A percentile compares a stretch with the other conserved stretches of the same genome.
These are phyloP conservation scores for Nylanderia fulva DNA, from an alignment of 1,140 invertebrate genomes.

Conservation along the genomic window DNA sequence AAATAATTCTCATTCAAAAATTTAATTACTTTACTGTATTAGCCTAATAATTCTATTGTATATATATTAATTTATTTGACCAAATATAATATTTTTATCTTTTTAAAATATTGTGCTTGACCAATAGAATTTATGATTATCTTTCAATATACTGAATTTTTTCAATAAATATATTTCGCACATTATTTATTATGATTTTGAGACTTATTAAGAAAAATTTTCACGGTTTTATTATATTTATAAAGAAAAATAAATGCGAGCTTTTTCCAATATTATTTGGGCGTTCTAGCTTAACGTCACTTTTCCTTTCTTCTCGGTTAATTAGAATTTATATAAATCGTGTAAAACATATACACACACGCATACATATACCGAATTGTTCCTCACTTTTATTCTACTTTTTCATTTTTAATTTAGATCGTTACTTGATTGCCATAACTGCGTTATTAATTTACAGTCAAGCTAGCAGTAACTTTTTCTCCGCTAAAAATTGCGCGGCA, in stretches of 20 bases:
- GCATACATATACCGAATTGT: background rate
- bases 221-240: background rate
- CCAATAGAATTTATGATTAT: background rate
- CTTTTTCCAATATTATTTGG: background rate
- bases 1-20: background rate
- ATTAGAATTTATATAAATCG: background rate
- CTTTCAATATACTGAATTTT: background rate
- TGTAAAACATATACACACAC: too few relatives aligned
- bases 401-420: slow-evolving; percentile 27
- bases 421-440: background rate
- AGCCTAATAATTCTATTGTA: too few relatives aligned
- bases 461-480: background rate
- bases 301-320: background rate
- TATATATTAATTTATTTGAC: too few relatives aligned
- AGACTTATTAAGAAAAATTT: background rate
- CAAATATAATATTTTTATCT: background rate
- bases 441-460: slow-evolving; percentile 22
- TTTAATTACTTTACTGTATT: background rate
- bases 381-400: background rate
- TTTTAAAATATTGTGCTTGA: background rate
- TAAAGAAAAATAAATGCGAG: background rate
- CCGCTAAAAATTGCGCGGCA: background rate
- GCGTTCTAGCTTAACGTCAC: background rate
- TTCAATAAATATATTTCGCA: background rate
- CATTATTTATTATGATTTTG: background rate